A percentile compares a stretch with the other conserved stretches of the same genome.
These are phyloP conservation scores for Palythoa caribaeorum DNA, from an alignment of 92 coral and sea anemone genomes.

Conservation along the genomic window DNA sequence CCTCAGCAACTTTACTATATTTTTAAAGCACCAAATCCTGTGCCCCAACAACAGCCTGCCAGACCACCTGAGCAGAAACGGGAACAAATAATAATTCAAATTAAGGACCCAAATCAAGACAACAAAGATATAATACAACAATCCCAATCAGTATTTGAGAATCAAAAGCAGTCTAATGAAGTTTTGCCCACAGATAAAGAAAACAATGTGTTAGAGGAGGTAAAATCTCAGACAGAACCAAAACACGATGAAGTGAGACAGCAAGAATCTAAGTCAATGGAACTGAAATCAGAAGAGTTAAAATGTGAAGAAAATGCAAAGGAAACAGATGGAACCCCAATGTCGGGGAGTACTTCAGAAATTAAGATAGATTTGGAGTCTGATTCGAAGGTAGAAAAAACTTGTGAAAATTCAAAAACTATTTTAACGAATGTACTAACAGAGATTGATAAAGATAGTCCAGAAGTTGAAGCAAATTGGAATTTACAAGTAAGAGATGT, in stretches of 20 bases:
- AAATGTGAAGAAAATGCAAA: background rate
- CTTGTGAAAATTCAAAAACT: background rate
- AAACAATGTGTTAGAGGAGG: background rate
- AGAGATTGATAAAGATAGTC: background rate
- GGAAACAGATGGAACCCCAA: background rate
- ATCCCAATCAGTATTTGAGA: background rate
- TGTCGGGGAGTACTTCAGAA: background rate
- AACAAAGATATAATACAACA: conserved; percentile 85
- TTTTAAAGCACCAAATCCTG: conserved; percentile 28
- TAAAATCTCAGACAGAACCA: background rate
- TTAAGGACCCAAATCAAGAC: conserved; percentile 84
- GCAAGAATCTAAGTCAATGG: background rate
- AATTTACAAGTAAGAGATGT: background rate
- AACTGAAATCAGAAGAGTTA: background rate
- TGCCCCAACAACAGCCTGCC: conserved; percentile 51
- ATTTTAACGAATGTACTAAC: conserved; percentile 4
- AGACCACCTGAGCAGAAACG: conserved; percentile 63
- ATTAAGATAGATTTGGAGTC: background rate
- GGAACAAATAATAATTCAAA: conserved; percentile 80
- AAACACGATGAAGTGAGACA: background rate
- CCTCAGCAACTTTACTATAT: conserved; percentile 43
- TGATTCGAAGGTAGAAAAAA: background rate
- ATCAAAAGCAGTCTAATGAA: background rate
- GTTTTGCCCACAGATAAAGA: background rate
- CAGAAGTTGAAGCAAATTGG: background rate